Conservation (phyloP, 2,113 vertebrate species). For the Nannobrachium achirus region DNA sequence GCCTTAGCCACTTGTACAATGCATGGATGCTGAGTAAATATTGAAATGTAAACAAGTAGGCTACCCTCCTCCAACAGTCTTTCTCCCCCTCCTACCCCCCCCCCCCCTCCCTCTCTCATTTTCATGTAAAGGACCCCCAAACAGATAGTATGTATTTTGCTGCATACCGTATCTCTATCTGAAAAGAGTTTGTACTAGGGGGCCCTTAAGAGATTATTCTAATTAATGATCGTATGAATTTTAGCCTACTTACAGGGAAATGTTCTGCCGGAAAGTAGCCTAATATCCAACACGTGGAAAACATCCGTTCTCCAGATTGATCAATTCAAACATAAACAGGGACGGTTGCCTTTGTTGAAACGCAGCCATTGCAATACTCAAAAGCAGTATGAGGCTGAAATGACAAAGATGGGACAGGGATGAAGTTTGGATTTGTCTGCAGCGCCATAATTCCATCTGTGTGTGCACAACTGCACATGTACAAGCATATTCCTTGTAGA, state of each 20-base stretch:
- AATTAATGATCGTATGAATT: too few relatives aligned
- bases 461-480: constrained; percentile 18
- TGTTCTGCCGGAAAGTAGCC: too few relatives aligned
- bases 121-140: too few relatives aligned
- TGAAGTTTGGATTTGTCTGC: constrained; percentile 19
- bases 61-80: not conserved
- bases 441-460: not conserved
- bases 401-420: constrained; percentile 23
- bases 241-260: too few relatives aligned
- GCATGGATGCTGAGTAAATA: too few relatives aligned
- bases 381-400: constrained; percentile 22
- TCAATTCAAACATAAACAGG: constrained; percentile 5
- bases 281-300: constrained; percentile 8
- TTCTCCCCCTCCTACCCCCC: not conserved
- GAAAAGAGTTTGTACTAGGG: too few relatives aligned
- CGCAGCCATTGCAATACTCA: not conserved
- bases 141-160: too few relatives aligned
- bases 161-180: too few relatives aligned
- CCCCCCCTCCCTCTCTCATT: not conserved
- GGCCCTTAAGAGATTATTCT: too few relatives aligned
- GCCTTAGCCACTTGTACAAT: too few relatives aligned
- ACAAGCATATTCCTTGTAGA: constrained; percentile 1
- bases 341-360: constrained; percentile 28
- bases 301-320: not conserved
- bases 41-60: too few relatives aligned